Conservation (phyloP, 2,888 invertebrate species). For the Malachius bipustulatus region DNA sequence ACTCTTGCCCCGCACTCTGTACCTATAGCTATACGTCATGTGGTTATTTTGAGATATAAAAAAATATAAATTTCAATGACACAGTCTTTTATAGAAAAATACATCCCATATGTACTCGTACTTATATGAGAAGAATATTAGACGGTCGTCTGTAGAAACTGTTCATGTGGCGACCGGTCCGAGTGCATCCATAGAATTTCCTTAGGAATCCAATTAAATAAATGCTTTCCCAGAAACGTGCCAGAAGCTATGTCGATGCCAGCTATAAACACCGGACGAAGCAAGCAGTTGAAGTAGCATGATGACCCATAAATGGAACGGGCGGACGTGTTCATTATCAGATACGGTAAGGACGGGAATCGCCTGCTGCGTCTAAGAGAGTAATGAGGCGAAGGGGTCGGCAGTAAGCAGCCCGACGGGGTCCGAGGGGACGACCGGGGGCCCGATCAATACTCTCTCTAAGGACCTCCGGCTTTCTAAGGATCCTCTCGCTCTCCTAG, state of each 20-base stretch:
- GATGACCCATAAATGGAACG: constrained; percentile 28
- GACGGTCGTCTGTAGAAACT: no score
- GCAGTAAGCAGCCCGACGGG: constrained; percentile 30
- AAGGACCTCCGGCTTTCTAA: constrained; percentile 5
- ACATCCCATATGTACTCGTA: no score
- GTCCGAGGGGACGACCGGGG: constrained; percentile 12
- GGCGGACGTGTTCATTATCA: constrained; percentile 29
- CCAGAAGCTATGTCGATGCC: neutral
- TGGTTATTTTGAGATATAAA: no score
- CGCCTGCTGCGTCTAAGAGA: constrained; percentile 34
- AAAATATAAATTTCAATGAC: no score
- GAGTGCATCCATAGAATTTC: constrained; percentile 4
- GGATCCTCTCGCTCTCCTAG: neutral
- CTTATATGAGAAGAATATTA: no score
- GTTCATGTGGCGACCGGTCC: no score
- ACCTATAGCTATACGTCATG: no score
- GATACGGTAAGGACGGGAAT: constrained; percentile 34
- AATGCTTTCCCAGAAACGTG: neutral
- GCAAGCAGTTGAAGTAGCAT: constrained; percentile 14
- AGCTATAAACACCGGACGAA: neutral
- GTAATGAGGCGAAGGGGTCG: constrained; percentile 37
- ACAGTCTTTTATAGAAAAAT: no score
- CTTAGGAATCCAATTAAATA: neutral
- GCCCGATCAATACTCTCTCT: neutral
- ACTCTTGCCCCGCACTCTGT: no score